Base-by-base conservation (phyloP, 30 jellyfish, hydroid and myxozoan species). In the Clytia hemisphaerica region DNA sequence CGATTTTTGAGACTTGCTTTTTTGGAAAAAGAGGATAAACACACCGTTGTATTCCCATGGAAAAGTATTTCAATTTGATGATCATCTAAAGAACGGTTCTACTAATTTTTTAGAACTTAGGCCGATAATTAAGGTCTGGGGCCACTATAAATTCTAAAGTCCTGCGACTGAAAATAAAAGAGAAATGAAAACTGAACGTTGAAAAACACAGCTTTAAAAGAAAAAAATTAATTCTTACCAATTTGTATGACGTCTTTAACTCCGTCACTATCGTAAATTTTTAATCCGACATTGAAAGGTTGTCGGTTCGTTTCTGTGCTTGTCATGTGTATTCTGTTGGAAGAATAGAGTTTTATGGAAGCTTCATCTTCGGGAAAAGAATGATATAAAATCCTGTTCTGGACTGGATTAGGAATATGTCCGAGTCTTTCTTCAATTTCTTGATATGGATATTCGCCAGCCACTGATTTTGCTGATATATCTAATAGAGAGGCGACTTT, bases 191-290 rank as follows among this genome's bases (percentile, higher is more conserved):
- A 57, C 25, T 57, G 27, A 21, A 21, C 31, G 15, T n/a, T 14
- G 73, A 9, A 60, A 60, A 60, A 30, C 22, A 49, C 9, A 5
- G 15, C 12, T 42, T 42, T 42, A 16, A 15, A 6, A 67, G 14
- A 1, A 42, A 44, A 22, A 21, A 6, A 18, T 7, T 3, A n/a
- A 1, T 6, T 21, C 96, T 58, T 80, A 88, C 97, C 97, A 7
- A 88, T 82, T 79, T 88, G 97, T 2, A 88, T 71, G 12, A 88
- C 97, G 49, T 88, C 93, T 35, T 70, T 45, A 25, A 88, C 97
- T 21, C 72, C 63, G 15, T 78, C 93, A 73, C 68, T 67, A 18
- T 88, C 97, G 22, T 73, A 59, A 24, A 88, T 48, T 45, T 74
- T 73, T 27, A 68, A 45, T n/a, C 94, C 97, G 14, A 58, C 54